These are phyloP conservation scores for Scrobipalpa costella DNA, from an alignment of 2,888 invertebrate species.

Conservation along the genomic window DNA sequence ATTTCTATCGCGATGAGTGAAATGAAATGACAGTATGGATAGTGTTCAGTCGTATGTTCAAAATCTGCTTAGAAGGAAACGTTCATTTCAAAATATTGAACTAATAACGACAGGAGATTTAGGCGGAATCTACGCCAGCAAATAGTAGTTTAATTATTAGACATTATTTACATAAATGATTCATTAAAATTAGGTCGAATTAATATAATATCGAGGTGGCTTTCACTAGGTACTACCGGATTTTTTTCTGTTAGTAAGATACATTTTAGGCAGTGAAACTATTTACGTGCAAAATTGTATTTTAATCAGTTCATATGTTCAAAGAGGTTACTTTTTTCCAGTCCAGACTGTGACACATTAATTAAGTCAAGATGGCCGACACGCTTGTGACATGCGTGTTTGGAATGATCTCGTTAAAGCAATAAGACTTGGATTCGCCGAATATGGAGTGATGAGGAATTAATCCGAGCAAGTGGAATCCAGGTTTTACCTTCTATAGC, in stretches of 20 bases:
- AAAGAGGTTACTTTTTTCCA: too few species aligned
- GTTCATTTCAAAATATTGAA: too few species aligned
- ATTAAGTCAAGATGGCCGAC: slow-evolving; percentile 37
- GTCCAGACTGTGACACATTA: slow-evolving; percentile 47
- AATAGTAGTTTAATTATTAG: too few species aligned
- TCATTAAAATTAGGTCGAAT: too few species aligned
- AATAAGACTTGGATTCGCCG: slow-evolving; percentile 6
- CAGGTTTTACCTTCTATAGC: neutral
- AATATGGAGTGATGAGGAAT: slow-evolving; percentile 11
- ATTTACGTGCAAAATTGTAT: too few species aligned
- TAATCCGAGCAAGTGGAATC: neutral
- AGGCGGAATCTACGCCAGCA: too few species aligned
- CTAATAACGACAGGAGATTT: too few species aligned
- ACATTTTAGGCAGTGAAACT: too few species aligned
- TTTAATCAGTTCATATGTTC: neutral
- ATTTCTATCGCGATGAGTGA: neutral
- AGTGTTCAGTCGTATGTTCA: neutral
- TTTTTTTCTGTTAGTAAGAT: too few species aligned
- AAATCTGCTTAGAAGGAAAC: neutral
- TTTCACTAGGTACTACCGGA: too few species aligned
- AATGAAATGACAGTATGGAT: neutral
- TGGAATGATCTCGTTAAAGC: slow-evolving; percentile 24
- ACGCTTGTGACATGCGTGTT: slow-evolving; percentile 39
- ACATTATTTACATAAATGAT: too few species aligned
- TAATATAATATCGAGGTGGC: too few species aligned